Evolutionary conservation across 2,797 vertebrate species (phyloP), one percentile per base, ranked within the genome.

Genomic region (Smutsia gigantea): DNA sequence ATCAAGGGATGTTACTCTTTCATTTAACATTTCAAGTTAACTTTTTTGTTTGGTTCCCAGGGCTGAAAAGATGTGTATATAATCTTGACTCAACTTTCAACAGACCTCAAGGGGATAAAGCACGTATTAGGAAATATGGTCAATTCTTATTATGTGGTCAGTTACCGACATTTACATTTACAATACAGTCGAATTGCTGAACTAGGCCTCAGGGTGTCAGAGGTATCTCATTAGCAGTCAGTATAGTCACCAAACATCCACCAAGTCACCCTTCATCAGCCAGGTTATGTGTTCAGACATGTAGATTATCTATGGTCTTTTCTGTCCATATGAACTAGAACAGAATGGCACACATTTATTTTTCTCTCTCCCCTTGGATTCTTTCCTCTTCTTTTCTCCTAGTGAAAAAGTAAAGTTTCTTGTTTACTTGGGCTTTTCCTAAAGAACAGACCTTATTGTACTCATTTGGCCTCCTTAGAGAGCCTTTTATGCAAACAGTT

Each of bases 401-500:
- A 57, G 12, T 49, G 19, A 96, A 90, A 87, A 97, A 95, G 89
- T 79, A 6, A n/a, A 63, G 4, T 49, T 86, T 90, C 53, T 93
- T 96, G 42, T 96, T 96, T 96, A 84, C 51, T 90, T 81, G 39
- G 92, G 31, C 19, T 97, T 97, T 96, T 94, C 63, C 68, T 81
- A 86, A 93, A 96, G 97, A 93, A 91, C 71, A 21, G 1, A 25
- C 92, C 57, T 97, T 81, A 91, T 61, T 94, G 57, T 79, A n/a
- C 57, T 97, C 53, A 27, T 92, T 96, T 37, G 97, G 96, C 87
- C 69, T 95, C 71, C 93, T 94, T 86, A 0, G 69, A 63, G 53
- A 96, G 23, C 95, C 77, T 55, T 89, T 96, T 97, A 81, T 97
- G 42, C 94, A 95, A 96, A 93, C 57, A 87, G 5, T 92, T 95